phyloP scores from a whole-genome alignment of 2,888 invertebrate species.

The Piscicola geometra region DNA sequence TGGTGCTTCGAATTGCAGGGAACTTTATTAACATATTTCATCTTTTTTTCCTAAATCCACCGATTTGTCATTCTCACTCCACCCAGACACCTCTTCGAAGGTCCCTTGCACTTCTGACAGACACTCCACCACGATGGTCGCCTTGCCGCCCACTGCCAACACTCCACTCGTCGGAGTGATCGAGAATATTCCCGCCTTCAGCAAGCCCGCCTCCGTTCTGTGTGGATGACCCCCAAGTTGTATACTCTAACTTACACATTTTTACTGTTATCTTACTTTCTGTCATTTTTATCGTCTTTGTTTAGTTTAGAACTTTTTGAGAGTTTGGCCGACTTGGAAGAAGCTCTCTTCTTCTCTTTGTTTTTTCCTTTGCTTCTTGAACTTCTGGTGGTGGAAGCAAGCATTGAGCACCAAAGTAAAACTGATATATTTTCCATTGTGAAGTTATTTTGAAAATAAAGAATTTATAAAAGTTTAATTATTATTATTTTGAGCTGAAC shows the following conservation, averaged over 20 bases:
- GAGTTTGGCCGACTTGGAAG: no score
- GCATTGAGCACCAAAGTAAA: no score
- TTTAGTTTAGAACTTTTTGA: background rate
- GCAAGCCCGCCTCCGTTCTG: background rate
- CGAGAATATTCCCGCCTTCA: constrained; percentile 51
- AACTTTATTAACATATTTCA: background rate
- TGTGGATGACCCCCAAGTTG: no score
- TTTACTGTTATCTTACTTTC: no score
- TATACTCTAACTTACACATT: no score
- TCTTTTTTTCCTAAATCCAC: background rate
- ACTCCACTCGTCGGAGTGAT: constrained; percentile 55
- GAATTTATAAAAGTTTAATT: constrained; percentile 6
- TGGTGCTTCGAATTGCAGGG: background rate
- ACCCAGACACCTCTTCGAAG: constrained; percentile 50
- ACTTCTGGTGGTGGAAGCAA: background rate
- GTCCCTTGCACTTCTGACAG: constrained; percentile 51
- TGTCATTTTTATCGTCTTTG: background rate
- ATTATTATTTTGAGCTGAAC: no score
- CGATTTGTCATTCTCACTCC: background rate
- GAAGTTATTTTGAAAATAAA: background rate
- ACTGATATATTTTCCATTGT: no score
- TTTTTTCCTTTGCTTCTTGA: background rate
- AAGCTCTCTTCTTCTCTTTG: background rate
- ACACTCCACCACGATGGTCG: constrained; percentile 54
- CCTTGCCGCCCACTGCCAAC: constrained; percentile 51